Evolutionary conservation across 2,888 invertebrate genomes (phyloP).

Genomic region (Ophion costatus): DNA sequence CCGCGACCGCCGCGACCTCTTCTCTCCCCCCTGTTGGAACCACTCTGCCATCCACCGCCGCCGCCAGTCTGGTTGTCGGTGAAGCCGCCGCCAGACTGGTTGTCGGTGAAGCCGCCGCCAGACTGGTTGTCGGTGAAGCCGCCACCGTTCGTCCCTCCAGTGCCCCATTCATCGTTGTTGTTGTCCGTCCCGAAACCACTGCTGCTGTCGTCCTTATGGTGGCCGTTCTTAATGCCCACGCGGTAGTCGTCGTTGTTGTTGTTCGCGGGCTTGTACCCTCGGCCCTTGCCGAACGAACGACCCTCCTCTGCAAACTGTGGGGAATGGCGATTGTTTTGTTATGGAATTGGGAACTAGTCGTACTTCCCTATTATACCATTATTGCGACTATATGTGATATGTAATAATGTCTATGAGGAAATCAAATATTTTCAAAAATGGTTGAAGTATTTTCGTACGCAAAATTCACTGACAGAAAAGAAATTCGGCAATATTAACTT

Average conservation of each 20-base stretch:
- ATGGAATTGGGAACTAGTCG: no score
- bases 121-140: slow-evolving; percentile 52
- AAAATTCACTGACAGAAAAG: no score
- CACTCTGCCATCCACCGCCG: slow-evolving; percentile 27
- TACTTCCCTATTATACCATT: no score
- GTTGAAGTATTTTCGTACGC: no score
- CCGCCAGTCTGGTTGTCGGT: slow-evolving; percentile 51
- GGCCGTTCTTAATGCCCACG: slow-evolving; percentile 32
- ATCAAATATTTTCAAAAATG: no score
- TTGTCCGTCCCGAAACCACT: slow-evolving; percentile 61
- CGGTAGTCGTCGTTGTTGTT: slow-evolving; percentile 49
- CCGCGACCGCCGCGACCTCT: slow-evolving; percentile 57
- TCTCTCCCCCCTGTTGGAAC: slow-evolving; percentile 36
- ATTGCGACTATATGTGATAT: no score
- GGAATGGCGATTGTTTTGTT: neutral
- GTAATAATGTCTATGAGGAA: no score
- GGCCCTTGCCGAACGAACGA: slow-evolving; percentile 74
- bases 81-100: slow-evolving; percentile 7
- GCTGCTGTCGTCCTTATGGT: slow-evolving; percentile 39
- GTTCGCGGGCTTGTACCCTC: slow-evolving; percentile 67
- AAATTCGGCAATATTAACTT: no score
- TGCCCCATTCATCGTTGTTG: slow-evolving; percentile 1
- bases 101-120: slow-evolving; percentile 52
- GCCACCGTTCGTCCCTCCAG: slow-evolving; percentile 7
- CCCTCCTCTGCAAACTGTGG: slow-evolving; percentile 69